A percentile compares a stretch with the other conserved stretches of the same genome.
phyloP scores from a whole-genome alignment of 2,888 invertebrate genomes.

The Marronus borbonicus region DNA sequence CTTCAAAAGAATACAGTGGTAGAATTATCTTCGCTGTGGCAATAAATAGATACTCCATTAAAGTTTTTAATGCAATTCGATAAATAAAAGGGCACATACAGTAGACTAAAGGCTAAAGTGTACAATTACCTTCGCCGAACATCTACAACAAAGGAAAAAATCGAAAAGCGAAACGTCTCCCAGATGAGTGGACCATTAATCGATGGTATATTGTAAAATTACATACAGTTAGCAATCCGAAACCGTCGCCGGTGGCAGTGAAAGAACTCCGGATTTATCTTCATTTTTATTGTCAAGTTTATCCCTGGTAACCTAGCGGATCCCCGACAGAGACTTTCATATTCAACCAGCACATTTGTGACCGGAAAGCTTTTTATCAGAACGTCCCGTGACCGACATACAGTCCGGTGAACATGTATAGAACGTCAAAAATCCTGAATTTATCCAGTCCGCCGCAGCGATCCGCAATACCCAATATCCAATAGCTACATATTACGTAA shows the following conservation, averaged over 20 bases:
- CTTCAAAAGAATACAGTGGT: not conserved
- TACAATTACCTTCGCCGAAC: not conserved
- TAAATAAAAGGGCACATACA: not conserved
- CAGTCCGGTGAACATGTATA: slow-evolving; percentile 60
- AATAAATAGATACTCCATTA: not conserved
- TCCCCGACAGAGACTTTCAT: slow-evolving; percentile 57
- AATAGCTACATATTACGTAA: slow-evolving; percentile 43
- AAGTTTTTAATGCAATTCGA: not conserved
- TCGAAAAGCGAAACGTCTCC: slow-evolving; percentile 28
- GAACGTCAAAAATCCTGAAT: slow-evolving; percentile 54
- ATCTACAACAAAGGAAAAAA: slow-evolving; percentile 40
- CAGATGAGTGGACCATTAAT: slow-evolving; percentile 34
- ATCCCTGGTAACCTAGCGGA: slow-evolving; percentile 64
- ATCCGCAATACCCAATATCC: slow-evolving; percentile 33
- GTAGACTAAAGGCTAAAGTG: slow-evolving; percentile 3
- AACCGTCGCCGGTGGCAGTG: slow-evolving; percentile 50
- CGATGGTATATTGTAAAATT: slow-evolving; percentile 39
- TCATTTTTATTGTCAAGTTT: slow-evolving; percentile 67
- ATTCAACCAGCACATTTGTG: slow-evolving; percentile 63
- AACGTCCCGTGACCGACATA: slow-evolving; percentile 63
- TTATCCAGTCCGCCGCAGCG: slow-evolving; percentile 48
- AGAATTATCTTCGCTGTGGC: not conserved
- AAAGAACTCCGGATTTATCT: slow-evolving; percentile 63
- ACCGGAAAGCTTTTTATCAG: slow-evolving; percentile 65
- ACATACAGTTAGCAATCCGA: slow-evolving; percentile 51